phyloP scores from a whole-genome alignment of 2,797 vertebrate species.

The Mormyrus proboscirostris region DNA sequence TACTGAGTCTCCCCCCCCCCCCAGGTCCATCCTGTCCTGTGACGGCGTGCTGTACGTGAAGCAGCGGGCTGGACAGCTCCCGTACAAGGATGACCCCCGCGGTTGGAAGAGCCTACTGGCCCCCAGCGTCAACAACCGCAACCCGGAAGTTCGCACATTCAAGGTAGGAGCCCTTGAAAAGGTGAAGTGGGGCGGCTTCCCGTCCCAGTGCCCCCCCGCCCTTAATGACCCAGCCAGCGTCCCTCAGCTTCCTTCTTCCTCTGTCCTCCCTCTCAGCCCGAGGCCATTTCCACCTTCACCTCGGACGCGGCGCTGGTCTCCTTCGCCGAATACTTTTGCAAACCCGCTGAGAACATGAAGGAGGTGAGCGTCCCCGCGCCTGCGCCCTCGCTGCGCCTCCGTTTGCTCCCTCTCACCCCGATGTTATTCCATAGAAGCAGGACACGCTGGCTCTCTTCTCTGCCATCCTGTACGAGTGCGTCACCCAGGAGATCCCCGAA shows the following conservation, averaged over 20 bases:
- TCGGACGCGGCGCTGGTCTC: slow-evolving; percentile 88
- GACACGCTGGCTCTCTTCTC: slow-evolving; percentile 84
- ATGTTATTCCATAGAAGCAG: slow-evolving; percentile 58
- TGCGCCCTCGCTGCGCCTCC: no score
- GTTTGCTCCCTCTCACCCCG: neutral
- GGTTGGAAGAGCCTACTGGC: slow-evolving; percentile 92
- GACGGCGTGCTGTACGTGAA: slow-evolving; percentile 92
- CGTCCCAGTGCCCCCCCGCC: neutral
- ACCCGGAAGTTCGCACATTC: slow-evolving; percentile 76
- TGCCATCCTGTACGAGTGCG: slow-evolving; percentile 90
- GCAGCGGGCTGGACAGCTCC: slow-evolving; percentile 87
- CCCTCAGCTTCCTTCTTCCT: neutral
- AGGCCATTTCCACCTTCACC: slow-evolving; percentile 90
- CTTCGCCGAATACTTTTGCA: slow-evolving; percentile 93
- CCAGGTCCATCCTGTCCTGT: slow-evolving; percentile 84
- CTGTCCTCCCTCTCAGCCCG: slow-evolving; percentile 63
- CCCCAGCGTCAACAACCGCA: slow-evolving; percentile 75
- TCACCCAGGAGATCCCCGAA: slow-evolving; percentile 93
- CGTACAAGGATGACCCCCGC: slow-evolving; percentile 94
- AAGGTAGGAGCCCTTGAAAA: slow-evolving; percentile 62
- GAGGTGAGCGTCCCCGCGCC: slow-evolving; percentile 59
- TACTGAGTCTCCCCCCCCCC: slow-evolving; percentile 34
- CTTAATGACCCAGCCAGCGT: neutral
- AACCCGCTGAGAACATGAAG: slow-evolving; percentile 74
- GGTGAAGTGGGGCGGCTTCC: neutral